Base-by-base conservation (phyloP, 2,113 vertebrate genomes). In the Sapayoa aenigma region DNA sequence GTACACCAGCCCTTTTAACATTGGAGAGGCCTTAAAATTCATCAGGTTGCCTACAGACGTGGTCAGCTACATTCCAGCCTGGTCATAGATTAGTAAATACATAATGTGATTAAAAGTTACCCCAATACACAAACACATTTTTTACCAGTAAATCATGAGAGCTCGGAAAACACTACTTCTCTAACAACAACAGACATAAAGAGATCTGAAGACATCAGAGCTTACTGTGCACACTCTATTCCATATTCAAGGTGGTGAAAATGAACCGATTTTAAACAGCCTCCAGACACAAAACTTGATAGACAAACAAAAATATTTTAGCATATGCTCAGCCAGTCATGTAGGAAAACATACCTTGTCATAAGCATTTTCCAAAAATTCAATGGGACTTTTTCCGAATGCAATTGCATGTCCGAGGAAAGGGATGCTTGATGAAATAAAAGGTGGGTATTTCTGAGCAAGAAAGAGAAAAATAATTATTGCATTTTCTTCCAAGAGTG, bases 381-480 rank as follows among this genome's bases (percentile, higher is more conserved):
- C 99, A 94, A 99, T 99, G 78, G 99, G 99, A 89, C 98, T 99
- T 97, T 97, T 99, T 33, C 99, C 99, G 97, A 99, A 99, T 23
- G 99, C 98, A 20, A 99, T 78, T 8, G 99, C 99, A 78, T 99
- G 99, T 16, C 99, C 99, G 71, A 99, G 97, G 92, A 99, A 99
- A 11, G 99, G 99, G 89, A 99, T 93, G 75, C 93, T 95, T 66
- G 99, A 99, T 19, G 98, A 98, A 68, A 99, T 99, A 58, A 98
- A 98, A 9, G 99, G 99, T 23, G 99, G 99, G 75, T 93, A 97
- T 83, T 99, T 99, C 99, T 99, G 95, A 14, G 31, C 33, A 96
- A 88, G 22, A 87, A 66, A 91, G 72, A 81, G 91, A 37, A 89
- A 44, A 90, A 25, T 5, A 50, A 63, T 46, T 6, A 62, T 1